Base-by-base conservation (phyloP, 2,888 invertebrate genomes). In the Acrobasis suavella region DNA sequence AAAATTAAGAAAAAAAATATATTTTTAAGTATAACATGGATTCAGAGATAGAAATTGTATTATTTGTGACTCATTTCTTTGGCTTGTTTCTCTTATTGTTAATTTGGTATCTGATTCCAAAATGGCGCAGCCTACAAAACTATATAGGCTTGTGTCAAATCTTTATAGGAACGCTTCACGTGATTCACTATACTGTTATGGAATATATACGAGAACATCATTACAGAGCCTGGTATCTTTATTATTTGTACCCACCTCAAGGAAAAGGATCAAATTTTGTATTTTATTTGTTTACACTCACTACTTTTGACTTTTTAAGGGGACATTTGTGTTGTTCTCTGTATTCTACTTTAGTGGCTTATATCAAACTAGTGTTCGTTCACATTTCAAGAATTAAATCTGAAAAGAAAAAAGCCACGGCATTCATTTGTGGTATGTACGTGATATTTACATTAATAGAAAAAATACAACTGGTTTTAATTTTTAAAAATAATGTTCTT, bases 41-140 rank as follows among this genome's bases (percentile, higher is more conserved):
- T 22, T 22, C 5, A 22, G 22, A 2, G 5, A 22, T 22, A 22
- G 42, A 42, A 14, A 42, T 42, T 42, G 12, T 12, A 14, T 42
- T 42, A 12, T 3, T 42, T 14, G 7, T 56, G 42, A 14, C 42
- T 1, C 56, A 56, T 6, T 17, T 9, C 17, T 0, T 42, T 1
- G 42, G 42, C 14, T 42, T 56, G 1, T 16, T 56, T 8, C 6
- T 42, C 12, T 17, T 56, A 17, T 10, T 56, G 5, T 2, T 17
- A 17, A 56, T 56, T 6, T 56, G 56, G 56, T 56, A 12, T 16
- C 9, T 56, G 6, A 56, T 56, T 17, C 56, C 56, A 56, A 56
- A 14, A 56, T 56, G 56, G 56, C 39, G 56, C 42, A 42, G 42
- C 10, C 17, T 56, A 14, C 39, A 56, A 15, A 42, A 56, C 17